Percentiles rank a stretch among this genome's conserved stretches.
These are phyloP conservation scores for Saxidomus purpurata DNA, from an alignment of 1,140 invertebrate genomes.

Conservation along the genomic window DNA sequence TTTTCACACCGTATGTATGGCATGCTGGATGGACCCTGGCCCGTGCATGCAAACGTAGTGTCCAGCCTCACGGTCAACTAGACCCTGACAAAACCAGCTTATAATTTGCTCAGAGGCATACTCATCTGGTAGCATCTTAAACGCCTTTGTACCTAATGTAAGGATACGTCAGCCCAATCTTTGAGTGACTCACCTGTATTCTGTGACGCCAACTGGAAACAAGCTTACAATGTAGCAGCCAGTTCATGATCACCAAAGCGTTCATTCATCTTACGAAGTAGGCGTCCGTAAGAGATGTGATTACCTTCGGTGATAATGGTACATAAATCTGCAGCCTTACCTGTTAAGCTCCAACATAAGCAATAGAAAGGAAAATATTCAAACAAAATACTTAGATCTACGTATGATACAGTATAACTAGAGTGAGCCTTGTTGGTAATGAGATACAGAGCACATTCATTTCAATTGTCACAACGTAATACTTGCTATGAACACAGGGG, in stretches of 20 bases:
- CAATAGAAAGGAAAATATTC: too few relatives aligned
- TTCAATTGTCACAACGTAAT: too few relatives aligned
- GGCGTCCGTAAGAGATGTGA: background rate
- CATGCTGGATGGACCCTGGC: background rate
- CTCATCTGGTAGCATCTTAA: background rate
- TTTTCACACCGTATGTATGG: background rate
- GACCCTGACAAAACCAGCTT: background rate
- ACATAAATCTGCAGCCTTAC: too few relatives aligned
- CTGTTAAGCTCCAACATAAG: background rate
- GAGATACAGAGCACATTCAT: too few relatives aligned
- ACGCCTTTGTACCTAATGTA: too few relatives aligned
- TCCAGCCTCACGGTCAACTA: background rate
- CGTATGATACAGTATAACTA: too few relatives aligned
- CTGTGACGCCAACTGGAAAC: background rate
- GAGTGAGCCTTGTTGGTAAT: too few relatives aligned
- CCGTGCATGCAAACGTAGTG: background rate
- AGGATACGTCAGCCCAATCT: too few relatives aligned
- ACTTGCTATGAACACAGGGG: too few relatives aligned
- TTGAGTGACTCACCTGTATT: background rate
- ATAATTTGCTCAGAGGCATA: background rate
- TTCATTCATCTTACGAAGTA: background rate
- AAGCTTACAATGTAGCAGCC: too few relatives aligned
- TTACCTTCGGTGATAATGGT: background rate
- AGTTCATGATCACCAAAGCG: background rate
- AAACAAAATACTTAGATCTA: too few relatives aligned